phyloP scores from a whole-genome alignment of 30 jellyfish, hydroid and myxozoan species.

The Aurelia aurita complex sp. Pacific region DNA sequence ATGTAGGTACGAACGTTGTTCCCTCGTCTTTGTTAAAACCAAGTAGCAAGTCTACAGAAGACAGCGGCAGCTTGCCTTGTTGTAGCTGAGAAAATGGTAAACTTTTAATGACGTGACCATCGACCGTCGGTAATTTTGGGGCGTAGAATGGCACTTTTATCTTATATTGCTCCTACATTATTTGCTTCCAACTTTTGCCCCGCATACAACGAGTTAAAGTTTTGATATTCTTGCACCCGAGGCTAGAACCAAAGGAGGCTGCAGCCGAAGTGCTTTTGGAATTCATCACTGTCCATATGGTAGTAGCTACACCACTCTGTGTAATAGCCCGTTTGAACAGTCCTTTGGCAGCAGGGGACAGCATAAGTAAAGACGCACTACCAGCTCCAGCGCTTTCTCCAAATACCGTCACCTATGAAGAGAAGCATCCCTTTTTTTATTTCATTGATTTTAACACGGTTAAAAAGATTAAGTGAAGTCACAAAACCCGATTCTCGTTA shows the following conservation, averaged over 20 bases:
- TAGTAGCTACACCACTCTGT: constrained; percentile 35
- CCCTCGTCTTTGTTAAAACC: constrained; percentile 54
- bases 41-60: constrained; percentile 21
- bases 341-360: constrained; percentile 49
- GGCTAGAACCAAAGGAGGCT: background rate
- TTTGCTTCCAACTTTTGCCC: background rate
- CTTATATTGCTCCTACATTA: background rate
- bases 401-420: constrained; percentile 10
- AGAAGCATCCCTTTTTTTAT: no score
- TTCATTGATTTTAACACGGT: no score
- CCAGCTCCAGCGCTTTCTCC: constrained; percentile 56
- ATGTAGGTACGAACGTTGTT: background rate
- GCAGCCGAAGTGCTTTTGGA: background rate
- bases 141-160: background rate
- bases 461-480: no score
- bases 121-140: constrained; percentile 3
- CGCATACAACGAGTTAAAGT: background rate
- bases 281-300: constrained; percentile 12
- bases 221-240: constrained; percentile 7
- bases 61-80: constrained; percentile 8
- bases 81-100: background rate
- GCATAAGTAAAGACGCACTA: constrained; percentile 5
- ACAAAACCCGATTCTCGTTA: no score
- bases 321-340: constrained; percentile 35
- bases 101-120: constrained; percentile 1